Conservation (phyloP, 2,888 invertebrate species). For the Drosophila mimica region DNA sequence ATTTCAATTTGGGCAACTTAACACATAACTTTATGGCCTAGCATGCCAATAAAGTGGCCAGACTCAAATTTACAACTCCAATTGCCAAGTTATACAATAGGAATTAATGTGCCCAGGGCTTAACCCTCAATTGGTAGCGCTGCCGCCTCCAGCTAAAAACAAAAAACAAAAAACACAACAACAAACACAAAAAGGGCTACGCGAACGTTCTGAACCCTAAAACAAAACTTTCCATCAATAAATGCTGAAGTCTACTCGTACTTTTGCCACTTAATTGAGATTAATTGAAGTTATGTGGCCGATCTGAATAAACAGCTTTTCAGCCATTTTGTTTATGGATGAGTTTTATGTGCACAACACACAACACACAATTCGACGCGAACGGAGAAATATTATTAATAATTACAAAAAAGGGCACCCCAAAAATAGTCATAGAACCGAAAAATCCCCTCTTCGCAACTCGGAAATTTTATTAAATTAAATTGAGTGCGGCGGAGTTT, state of each 20-base stretch:
- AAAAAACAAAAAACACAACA: neutral
- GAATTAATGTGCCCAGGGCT: conserved; percentile 68
- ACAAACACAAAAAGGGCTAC: conserved; percentile 56
- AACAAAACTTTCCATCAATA: conserved; percentile 49
- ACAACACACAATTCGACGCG: neutral
- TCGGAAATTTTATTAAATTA: conserved; percentile 75
- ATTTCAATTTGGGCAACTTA: conserved; percentile 31
- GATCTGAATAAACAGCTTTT: conserved; percentile 73
- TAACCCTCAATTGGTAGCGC: conserved; percentile 68
- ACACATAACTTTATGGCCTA: conserved; percentile 41
- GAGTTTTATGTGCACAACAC: conserved; percentile 74
- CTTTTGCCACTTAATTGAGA: conserved; percentile 79
- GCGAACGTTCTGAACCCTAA: conserved; percentile 54
- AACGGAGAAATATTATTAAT: conserved; percentile 66
- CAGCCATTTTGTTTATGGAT: conserved; percentile 72
- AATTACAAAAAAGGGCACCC: conserved; percentile 68
- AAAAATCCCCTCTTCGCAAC: conserved; percentile 22
- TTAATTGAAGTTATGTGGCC: conserved; percentile 76
- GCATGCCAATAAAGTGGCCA: conserved; percentile 51
- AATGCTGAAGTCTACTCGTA: conserved; percentile 39
- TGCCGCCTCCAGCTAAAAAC: conserved; percentile 26
- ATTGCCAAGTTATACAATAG: conserved; percentile 48
- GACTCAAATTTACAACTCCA: conserved; percentile 44
- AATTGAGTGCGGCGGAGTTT: conserved; percentile 74
- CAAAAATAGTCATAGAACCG: conserved; percentile 62